Conservation (phyloP, 2,113 vertebrate species). For the Mesoclemmys tuberculata region DNA sequence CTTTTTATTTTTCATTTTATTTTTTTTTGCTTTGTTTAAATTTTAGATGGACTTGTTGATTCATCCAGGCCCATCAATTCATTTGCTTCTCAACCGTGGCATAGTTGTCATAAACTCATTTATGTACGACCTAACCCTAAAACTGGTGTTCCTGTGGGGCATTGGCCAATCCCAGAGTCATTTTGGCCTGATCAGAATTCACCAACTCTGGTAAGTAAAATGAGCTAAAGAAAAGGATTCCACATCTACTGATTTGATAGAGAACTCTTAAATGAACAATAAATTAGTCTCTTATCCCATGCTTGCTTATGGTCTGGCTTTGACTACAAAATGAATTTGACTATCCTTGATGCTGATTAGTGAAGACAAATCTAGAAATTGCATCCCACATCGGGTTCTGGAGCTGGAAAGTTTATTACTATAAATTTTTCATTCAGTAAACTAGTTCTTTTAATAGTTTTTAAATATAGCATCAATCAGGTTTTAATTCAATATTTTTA, state of each 20-base stretch:
- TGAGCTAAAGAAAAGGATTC: conserved; percentile 21
- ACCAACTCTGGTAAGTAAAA: conserved; percentile 84
- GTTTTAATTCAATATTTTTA: neutral
- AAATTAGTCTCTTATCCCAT: neutral
- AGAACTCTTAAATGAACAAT: neutral
- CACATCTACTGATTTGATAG: neutral
- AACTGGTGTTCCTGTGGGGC: conserved; percentile 87
- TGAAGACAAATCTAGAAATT: neutral
- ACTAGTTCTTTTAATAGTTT: neutral
- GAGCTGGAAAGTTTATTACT: neutral
- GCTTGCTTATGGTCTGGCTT: neutral
- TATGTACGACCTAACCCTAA: conserved; percentile 87
- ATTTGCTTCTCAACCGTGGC: conserved; percentile 82
- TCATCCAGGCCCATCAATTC: conserved; percentile 77
- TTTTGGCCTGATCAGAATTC: conserved; percentile 90
- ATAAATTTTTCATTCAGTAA: neutral
- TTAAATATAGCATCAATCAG: neutral
- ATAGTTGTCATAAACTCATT: conserved; percentile 88
- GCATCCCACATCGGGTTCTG: neutral
- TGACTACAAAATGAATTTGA: neutral
- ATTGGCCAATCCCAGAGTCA: conserved; percentile 88
- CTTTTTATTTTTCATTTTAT: conserved; percentile 37
- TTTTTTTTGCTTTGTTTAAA: conserved; percentile 71
- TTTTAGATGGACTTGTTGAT: conserved; percentile 83
- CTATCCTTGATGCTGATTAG: neutral